Percentiles rank a stretch among this genome's conserved stretches.
Evolutionary conservation across 2,888 invertebrate species (phyloP).

Genomic region (Nyleta sp.): DNA sequence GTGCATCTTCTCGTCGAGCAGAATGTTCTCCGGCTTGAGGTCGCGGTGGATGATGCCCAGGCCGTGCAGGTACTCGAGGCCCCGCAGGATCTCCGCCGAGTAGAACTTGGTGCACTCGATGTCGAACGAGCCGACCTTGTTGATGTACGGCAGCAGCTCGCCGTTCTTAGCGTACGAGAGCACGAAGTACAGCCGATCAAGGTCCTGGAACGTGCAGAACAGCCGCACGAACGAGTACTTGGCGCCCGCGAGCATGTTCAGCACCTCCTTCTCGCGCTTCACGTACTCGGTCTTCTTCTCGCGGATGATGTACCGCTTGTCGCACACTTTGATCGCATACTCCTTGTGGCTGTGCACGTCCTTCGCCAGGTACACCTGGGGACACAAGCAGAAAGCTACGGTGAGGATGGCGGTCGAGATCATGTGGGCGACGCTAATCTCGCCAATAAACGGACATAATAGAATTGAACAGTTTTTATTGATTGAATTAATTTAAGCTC

Average conservation of each 20-base stretch:
- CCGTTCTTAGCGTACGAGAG: slow-evolving; percentile 97
- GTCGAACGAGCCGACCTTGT: slow-evolving; percentile 95
- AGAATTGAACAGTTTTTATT: no score
- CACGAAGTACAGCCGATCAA: slow-evolving; percentile 96
- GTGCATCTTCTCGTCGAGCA: slow-evolving; percentile 98
- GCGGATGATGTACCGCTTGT: slow-evolving; percentile 95
- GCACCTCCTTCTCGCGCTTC: slow-evolving; percentile 96
- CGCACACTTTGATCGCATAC: slow-evolving; percentile 99
- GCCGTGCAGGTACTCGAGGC: slow-evolving; percentile 95
- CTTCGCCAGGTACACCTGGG: slow-evolving; percentile 93
- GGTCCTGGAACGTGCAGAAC: slow-evolving; percentile 98
- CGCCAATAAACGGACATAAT: no score
- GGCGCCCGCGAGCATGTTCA: slow-evolving; percentile 91
- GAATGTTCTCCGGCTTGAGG: slow-evolving; percentile 98
- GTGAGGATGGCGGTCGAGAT: not conserved
- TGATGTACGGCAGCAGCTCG: slow-evolving; percentile 95
- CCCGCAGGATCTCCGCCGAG: slow-evolving; percentile 95
- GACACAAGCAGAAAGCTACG: not conserved
- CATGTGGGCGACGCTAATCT: no score
- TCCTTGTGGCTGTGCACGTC: slow-evolving; percentile 95
- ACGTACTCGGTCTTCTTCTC: slow-evolving; percentile 97
- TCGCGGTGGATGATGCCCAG: slow-evolving; percentile 97
- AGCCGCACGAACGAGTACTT: slow-evolving; percentile 96
- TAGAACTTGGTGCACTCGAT: slow-evolving; percentile 96
- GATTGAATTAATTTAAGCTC: no score